Evolutionary conservation across 1,140 invertebrate species (phyloP), one percentile per base, ranked within the genome.

Genomic region (Macrobrachium nipponense): DNA sequence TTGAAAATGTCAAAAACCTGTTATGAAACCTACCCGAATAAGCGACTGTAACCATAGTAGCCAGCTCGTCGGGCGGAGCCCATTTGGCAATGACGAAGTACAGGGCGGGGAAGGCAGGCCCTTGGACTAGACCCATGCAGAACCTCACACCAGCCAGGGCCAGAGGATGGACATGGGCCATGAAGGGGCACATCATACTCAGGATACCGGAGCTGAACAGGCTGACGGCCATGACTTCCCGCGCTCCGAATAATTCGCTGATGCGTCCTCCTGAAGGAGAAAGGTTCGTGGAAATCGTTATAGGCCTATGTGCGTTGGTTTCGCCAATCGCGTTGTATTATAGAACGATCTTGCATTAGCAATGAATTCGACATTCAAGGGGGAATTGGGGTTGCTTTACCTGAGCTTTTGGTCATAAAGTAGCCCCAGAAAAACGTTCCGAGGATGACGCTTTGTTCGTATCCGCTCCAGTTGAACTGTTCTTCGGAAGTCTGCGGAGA

Each of bases 401-500:
- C 82, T 72, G 60, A 18, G 2, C 62, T 60, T 18, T 85, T 85
- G 20, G 82, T 85, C 23, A 79, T 64, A n/a, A 85, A 72, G 62
- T 85, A 85, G 3, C 82, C 82, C 82, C 82, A 85, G 76, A 85
- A 85, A 64, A 85, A 85, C 51, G 76, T 85, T 12, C 82, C 82
- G 27, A 85, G 82, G 62, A 85, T 79, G 7, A 85, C 43, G 0
- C 82, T 76, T n/a, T 78, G 75, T 51, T 72, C 64, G 62, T 85
- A 15, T 17, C 70, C 44, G n/a, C 62, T 85, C 82, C 82, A 85
- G 20, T 70, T 18, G 27, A 70, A 85, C 0, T 85, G 75, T 4
- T 66, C 76, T 5, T 59, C 76, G 10, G 23, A 23, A 14, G 59
- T 17, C 20, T 43, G 61, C 17, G 51, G n/a, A 23, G n/a, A 78